A percentile compares a stretch with the other conserved stretches of the same genome.
Evolutionary conservation across 2,888 invertebrate genomes (phyloP).

Genomic region (Platycheirus albimanus): DNA sequence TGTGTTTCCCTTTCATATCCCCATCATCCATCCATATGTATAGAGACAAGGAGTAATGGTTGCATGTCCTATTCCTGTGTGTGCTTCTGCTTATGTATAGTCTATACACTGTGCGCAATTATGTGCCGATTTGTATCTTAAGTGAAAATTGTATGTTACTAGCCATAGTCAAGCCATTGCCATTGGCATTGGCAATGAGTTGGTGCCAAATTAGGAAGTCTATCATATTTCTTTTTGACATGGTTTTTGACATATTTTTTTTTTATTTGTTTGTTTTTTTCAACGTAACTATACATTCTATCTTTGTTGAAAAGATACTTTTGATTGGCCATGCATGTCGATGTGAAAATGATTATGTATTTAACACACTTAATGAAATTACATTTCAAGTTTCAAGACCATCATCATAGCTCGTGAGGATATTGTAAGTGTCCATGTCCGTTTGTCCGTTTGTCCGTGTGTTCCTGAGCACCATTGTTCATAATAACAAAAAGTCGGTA

Average conservation of each 20-base stretch:
- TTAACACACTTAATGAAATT: constrained; percentile 74
- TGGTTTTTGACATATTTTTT: constrained; percentile 47
- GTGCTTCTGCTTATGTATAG: neutral
- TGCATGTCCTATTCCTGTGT: constrained; percentile 56
- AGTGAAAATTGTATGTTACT: constrained; percentile 71
- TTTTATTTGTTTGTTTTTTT: constrained; percentile 26
- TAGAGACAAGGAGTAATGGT: constrained; percentile 22
- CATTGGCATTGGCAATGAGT: constrained; percentile 6
- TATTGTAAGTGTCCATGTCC: neutral
- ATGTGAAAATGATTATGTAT: constrained; percentile 70
- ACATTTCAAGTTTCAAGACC: constrained; percentile 44
- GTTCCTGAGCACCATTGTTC: too few species aligned
- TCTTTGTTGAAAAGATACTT: constrained; percentile 31
- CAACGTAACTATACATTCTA: constrained; percentile 25
- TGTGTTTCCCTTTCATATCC: neutral
- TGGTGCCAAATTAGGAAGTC: constrained; percentile 64
- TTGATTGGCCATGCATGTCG: constrained; percentile 74
- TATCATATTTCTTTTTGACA: constrained; percentile 56
- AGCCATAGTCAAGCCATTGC: too few species aligned
- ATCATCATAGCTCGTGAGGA: neutral
- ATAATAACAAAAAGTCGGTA: too few species aligned
- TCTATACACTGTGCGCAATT: constrained; percentile 50
- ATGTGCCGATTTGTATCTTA: constrained; percentile 70
- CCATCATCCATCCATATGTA: too few species aligned
- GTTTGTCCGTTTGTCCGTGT: constrained; percentile 3